Base-by-base conservation (phyloP, 2,797 vertebrate genomes). In the Anabacerthia variegaticeps region DNA sequence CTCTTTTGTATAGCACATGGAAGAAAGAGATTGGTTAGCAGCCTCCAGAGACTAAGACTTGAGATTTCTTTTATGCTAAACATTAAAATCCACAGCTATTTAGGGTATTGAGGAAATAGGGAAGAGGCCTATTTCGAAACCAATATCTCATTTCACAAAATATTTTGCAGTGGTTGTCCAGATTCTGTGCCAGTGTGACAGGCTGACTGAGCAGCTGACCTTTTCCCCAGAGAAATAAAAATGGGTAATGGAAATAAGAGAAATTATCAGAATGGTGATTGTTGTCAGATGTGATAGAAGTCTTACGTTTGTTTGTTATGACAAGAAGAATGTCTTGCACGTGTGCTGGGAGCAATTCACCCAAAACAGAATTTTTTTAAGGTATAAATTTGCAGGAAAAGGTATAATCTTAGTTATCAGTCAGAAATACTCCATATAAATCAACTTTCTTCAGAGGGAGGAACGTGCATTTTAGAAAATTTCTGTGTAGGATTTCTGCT, bases 91-190 rank as follows among this genome's bases (percentile, higher is more conserved):
- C 14, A 76, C 56, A 73, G 82, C 27, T 91, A 28, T 62, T 90
- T 81, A 69, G n/a, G 71, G 26, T 68, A 49, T 49, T 51, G 71
- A 58, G 14, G 13, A 37, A 54, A 51, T 11, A 66, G 63, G 51
- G 36, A 94, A 85, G 61, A 95, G 27, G 12, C 39, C 59, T 90
- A 32, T 81, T 81, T 94, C 39, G 52, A 92, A 93, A 88, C 22
- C 6, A 80, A 2, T 68, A n/a, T 46, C 23, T 90, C 18, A 39
- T 73, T 74, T 92, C 8, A n/a, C 19, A 41, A 36, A 65, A 22
- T 85, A n/a, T 86, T 92, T 91, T 82, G 27, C 26, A 43, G 6
- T 55, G 36, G 6, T 49, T 80, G 19, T 90, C 62, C 58, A 77
- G 27, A 63, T 62, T 67, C 39, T 61, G 3, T 81, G 52, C 37